Evolutionary conservation across 2,113 vertebrate genomes (phyloP).

Genomic region (Brachirus orientalis): DNA sequence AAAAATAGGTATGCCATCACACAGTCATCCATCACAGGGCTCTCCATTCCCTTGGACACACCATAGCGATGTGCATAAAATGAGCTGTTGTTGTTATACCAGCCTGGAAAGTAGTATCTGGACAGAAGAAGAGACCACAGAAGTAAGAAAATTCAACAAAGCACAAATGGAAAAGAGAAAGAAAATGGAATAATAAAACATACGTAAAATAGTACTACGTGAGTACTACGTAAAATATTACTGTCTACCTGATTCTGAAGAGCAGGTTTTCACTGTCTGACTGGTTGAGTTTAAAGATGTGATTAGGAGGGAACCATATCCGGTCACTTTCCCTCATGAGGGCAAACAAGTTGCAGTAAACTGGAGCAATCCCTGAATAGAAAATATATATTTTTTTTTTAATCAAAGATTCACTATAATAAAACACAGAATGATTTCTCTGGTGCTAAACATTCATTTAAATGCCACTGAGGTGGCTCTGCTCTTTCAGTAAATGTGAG

Average conservation of each 20-base stretch:
- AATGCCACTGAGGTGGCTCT: background rate
- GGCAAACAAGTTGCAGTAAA: constrained; percentile 90
- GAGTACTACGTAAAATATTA: background rate
- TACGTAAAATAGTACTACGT: no score
- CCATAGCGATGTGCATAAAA: constrained; percentile 89
- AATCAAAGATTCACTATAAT: no score
- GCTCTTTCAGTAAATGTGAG: background rate
- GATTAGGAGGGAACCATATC: constrained; percentile 93
- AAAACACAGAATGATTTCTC: no score
- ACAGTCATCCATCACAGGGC: constrained; percentile 90
- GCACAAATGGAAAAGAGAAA: background rate
- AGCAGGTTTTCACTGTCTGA: constrained; percentile 81
- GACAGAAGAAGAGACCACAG: background rate
- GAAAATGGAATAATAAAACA: background rate
- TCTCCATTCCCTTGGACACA: constrained; percentile 86
- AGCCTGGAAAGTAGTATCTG: constrained; percentile 95
- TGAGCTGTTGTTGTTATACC: constrained; percentile 86
- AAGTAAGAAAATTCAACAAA: background rate
- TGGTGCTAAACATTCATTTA: no score
- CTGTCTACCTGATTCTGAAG: constrained; percentile 89
- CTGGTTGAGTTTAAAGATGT: constrained; percentile 89
- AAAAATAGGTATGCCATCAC: constrained; percentile 93
- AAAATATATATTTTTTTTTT: background rate
- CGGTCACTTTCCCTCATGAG: constrained; percentile 90
- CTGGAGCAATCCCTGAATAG: constrained; percentile 87